Conservation (phyloP, 2,113 vertebrate genomes). For the Petroica traversi region DNA sequence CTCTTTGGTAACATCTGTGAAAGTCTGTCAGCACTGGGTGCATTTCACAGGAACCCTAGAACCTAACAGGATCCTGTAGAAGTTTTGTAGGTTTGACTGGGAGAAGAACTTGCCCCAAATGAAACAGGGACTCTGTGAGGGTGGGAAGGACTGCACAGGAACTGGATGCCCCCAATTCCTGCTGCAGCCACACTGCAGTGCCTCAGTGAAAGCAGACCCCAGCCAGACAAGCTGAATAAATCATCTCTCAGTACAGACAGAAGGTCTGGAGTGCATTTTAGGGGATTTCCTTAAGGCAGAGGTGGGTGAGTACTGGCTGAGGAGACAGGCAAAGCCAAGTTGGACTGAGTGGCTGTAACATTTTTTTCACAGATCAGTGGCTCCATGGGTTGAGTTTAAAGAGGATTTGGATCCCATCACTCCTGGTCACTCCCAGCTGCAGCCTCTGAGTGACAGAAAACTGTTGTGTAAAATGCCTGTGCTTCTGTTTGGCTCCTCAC, state of each 20-base stretch:
- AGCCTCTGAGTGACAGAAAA: neutral
- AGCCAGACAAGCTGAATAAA: neutral
- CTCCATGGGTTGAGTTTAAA: neutral
- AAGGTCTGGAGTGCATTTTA: neutral
- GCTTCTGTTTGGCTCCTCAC: neutral
- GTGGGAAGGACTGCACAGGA: neutral
- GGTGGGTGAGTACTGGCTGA: neutral
- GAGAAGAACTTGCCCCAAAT: neutral
- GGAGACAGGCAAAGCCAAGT: neutral
- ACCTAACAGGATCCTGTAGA: neutral
- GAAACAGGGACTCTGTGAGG: neutral
- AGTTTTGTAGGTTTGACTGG: neutral
- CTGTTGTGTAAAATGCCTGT: neutral
- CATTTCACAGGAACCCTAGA: neutral
- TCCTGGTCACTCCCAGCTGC: neutral
- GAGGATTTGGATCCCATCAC: neutral
- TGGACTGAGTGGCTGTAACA: neutral
- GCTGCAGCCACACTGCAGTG: neutral
- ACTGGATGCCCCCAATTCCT: neutral
- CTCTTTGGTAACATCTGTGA: constrained; percentile 44
- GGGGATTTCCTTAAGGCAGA: constrained; percentile 45
- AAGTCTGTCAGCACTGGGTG: neutral
- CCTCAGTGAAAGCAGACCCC: neutral
- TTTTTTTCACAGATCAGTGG: neutral
- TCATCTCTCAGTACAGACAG: neutral